Base-by-base conservation (phyloP, 2,797 vertebrate species). In the Selene dorsalis region DNA sequence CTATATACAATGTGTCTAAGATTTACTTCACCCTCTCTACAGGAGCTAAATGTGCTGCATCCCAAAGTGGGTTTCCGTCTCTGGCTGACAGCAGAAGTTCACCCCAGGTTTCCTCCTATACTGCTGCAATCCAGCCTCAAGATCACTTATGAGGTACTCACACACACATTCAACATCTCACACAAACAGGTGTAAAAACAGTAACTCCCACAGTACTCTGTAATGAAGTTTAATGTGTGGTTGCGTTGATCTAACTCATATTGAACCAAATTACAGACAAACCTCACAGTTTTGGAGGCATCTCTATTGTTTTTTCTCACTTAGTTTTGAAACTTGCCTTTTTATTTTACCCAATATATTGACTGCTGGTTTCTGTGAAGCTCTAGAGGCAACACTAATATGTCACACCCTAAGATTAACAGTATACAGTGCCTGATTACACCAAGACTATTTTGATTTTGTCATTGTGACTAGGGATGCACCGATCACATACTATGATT, bases 11-110 rank as follows among this genome's bases (percentile, higher is more conserved):
- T 61, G 11, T 60, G 14, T 77, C 57, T 67, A 45, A 74, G 64
- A 30, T 60, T 1, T 57, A 9, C 30, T 3, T 22, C 67, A 20
- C 82, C 48, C 20, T 71, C 62, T 32, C 20, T 89, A 69, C 63
- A 99, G 98, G 98, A 98, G 86, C 84, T 99, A 77, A 99, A 99
- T 85, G 89, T 88, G 6, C 93, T 99, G 32, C 95, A 94, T 41
- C 97, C 97, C 60, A 97, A 97, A 90, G 86, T 95, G n/a, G 95
- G 95, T 47, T 99, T 99, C 88, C 96, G 98, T 79, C 95, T 99
- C 72, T 99, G 98, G 98, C 95, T 99, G 60, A 99, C 98, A 64
- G 95, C 97, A 4, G 98, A 99, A 91, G 96, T 97, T 88, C 98
- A 99, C 86, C 92, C 95, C 14, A 96, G 94, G 80, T 98, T 99